Conservation (phyloP, 37 sponge, comb jelly and placozoan species). For the Diacarnus erythraeanus region DNA sequence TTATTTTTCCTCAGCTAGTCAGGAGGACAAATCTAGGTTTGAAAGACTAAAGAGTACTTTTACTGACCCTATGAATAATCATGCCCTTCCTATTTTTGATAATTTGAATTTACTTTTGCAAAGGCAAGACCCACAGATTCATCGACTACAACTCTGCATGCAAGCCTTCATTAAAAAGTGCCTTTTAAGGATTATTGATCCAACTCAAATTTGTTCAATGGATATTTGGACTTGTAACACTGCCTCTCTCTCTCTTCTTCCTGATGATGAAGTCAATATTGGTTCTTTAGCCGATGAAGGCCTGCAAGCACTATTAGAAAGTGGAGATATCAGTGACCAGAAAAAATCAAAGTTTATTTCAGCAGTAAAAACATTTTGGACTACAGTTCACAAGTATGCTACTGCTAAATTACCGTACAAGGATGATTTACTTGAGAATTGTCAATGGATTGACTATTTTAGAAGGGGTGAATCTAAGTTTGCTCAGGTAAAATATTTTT, state of each 20-base stretch:
- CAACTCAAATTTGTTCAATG: neutral
- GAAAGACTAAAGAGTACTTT: neutral
- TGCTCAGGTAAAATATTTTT: neutral
- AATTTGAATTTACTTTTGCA: neutral
- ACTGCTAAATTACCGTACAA: neutral
- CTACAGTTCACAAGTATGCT: constrained; percentile 13
- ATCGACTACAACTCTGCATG: neutral
- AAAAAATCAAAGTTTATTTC: constrained; percentile 8
- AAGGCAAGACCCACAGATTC: constrained; percentile 12
- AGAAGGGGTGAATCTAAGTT: neutral
- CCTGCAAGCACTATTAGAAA: neutral
- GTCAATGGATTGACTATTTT: constrained; percentile 10
- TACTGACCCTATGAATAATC: neutral
- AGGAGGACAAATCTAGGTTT: constrained; percentile 1
- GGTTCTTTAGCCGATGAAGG: constrained; percentile 3
- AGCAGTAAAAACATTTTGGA: constrained; percentile 8
- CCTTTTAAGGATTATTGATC: constrained; percentile 5
- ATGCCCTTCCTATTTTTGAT: neutral
- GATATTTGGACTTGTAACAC: constrained; percentile 12
- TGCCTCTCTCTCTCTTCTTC: neutral
- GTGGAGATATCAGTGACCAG: neutral
- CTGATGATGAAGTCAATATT: constrained; percentile 12
- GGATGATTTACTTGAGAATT: neutral
- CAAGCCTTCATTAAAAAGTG: neutral
- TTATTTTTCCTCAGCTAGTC: neutral